phyloP scores from a whole-genome alignment of 2,888 invertebrate genomes.

The Tachina lurida region DNA sequence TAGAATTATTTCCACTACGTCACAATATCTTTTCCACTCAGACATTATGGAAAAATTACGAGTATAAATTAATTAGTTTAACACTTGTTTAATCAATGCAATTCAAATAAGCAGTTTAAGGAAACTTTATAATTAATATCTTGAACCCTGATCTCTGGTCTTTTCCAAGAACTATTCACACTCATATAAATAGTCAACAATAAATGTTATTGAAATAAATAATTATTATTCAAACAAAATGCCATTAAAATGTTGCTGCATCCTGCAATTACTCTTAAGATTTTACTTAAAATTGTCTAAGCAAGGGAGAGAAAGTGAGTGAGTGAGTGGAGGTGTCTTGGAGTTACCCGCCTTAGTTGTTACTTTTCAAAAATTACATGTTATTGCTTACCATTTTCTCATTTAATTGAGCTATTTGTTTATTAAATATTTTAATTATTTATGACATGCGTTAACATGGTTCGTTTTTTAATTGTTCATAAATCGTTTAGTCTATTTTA shows the following conservation, averaged over 20 bases:
- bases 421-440: conserved; percentile 51
- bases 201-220: background rate
- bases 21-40: background rate
- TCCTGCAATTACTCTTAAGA: background rate
- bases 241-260: background rate
- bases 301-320: too few relatives aligned
- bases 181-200: background rate
- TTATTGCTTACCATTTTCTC: conserved; percentile 29
- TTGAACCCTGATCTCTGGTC: background rate
- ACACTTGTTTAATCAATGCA: background rate
- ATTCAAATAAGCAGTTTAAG: background rate
- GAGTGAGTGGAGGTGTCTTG: too few relatives aligned
- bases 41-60: background rate
- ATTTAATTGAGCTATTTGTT: conserved; percentile 31
- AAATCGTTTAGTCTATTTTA: conserved; percentile 50
- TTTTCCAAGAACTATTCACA: background rate
- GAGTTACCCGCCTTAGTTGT: background rate
- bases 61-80: background rate
- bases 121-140: background rate
- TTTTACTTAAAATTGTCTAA: too few relatives aligned
- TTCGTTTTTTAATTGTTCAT: conserved; percentile 42
- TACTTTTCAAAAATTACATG: conserved; percentile 26
- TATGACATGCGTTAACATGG: conserved; percentile 18
- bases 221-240: background rate
- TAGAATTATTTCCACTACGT: background rate